phyloP scores from a whole-genome alignment of 1,140 invertebrate species.

The Lineus longissimus region DNA sequence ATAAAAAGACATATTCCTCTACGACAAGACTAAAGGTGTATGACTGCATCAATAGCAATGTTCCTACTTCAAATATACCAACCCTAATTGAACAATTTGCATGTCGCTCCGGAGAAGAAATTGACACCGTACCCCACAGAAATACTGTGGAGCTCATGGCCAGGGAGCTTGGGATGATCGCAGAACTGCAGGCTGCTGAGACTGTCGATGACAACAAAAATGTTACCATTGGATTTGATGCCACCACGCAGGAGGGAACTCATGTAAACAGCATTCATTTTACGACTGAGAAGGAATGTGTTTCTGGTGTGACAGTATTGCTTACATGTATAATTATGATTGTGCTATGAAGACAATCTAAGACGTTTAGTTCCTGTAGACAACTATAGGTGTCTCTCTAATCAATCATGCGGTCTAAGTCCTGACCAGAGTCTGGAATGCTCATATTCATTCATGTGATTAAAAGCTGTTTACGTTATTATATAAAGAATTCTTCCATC shows the following conservation, averaged over 20 bases:
- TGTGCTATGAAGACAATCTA: no score
- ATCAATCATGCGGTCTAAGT: no score
- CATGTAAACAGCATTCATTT: constrained; percentile 19
- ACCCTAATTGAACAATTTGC: neutral
- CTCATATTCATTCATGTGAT: no score
- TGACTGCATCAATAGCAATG: neutral
- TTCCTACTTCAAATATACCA: constrained; percentile 1
- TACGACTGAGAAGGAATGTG: constrained; percentile 13
- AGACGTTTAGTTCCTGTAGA: no score
- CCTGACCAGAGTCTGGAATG: no score
- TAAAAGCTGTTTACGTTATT: no score
- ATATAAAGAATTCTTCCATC: no score
- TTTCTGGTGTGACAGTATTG: no score
- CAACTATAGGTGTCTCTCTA: no score
- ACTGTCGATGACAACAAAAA: neutral
- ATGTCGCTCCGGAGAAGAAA: neutral
- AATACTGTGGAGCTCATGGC: constrained; percentile 7
- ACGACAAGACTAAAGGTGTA: neutral
- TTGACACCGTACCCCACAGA: neutral
- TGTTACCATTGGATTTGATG: constrained; percentile 11
- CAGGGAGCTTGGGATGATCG: neutral
- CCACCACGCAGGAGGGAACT: constrained; percentile 6
- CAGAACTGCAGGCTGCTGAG: constrained; percentile 7
- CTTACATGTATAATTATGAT: no score
- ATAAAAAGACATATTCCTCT: constrained; percentile 9